Conservation (phyloP, 2,888 invertebrate species). For the Caenorhabditis sinica region DNA sequence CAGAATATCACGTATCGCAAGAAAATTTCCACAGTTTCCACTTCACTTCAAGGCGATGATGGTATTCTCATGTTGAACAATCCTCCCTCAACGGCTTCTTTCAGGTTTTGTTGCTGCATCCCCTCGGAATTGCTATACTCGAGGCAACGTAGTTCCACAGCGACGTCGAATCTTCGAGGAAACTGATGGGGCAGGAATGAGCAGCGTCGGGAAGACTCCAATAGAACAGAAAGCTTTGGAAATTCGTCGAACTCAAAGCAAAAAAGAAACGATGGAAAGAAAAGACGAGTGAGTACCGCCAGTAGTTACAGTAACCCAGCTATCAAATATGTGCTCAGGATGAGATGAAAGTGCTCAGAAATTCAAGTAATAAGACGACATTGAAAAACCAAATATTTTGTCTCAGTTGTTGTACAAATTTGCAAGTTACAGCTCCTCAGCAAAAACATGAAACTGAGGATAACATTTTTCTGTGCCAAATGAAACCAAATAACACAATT, state of each 20-base stretch:
- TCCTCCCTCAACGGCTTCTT: not conserved
- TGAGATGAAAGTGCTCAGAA: too few relatives aligned
- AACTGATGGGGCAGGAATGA: conserved; percentile 39
- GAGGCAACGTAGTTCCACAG: not conserved
- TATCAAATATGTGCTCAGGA: too few relatives aligned
- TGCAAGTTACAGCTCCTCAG: too few relatives aligned
- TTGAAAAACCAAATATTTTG: too few relatives aligned
- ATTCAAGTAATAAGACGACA: too few relatives aligned
- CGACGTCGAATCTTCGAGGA: conserved; percentile 32
- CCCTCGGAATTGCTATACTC: conserved; percentile 50
- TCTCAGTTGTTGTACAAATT: too few relatives aligned
- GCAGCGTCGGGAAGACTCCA: conserved; percentile 30
- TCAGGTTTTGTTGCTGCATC: conserved; percentile 35
- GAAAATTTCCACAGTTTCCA: conserved; percentile 57
- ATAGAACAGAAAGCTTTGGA: conserved; percentile 51
- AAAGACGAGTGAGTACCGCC: conserved; percentile 25
- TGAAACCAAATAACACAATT: not conserved
- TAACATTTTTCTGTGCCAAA: too few relatives aligned
- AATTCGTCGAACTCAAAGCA: conserved; percentile 42
- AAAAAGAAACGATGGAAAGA: not conserved
- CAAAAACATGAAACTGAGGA: too few relatives aligned
- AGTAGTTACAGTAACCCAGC: too few relatives aligned
- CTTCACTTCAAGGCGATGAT: conserved; percentile 49
- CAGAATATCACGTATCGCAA: conserved; percentile 57
- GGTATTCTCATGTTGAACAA: conserved; percentile 23